Base-by-base conservation (phyloP, 2,888 invertebrate genomes). In the Eulithis testata region DNA sequence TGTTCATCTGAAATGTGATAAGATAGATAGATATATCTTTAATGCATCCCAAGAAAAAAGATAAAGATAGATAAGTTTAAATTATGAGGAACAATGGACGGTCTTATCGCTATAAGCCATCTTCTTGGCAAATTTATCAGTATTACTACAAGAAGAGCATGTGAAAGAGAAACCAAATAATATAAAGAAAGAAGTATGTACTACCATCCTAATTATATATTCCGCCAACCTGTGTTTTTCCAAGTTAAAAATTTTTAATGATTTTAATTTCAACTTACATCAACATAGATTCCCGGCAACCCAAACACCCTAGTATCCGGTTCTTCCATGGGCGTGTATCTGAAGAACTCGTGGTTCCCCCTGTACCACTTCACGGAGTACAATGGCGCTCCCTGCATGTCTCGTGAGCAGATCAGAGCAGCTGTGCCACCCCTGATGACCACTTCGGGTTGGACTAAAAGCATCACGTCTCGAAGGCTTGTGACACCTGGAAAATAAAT, bases 311-410 rank as follows among this genome's bases (percentile, higher is more conserved):
- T 96, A 6, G 95, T 96, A 53, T 94, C 93, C 5, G 96, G 96
- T n/a, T 87, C 87, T 76, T 97, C 97, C 76, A 94, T 94, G 0
- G 97, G 97, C 11, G 96, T 96, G 82, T 95, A 97, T 73, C 97
- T 94, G 90, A 97, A 97, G 91, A 97, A 97, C 92, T 98, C 97
- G 79, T 95, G 94, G 80, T 92, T 94, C 5, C 97, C 97, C 63
- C 97, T 94, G 89, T 97, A 97, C 96, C 97, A 97, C 92, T 97
- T 97, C 69, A 97, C 96, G 4, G 97, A 95, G 89, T 97, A 97
- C 55, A 98, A 93, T 0, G 95, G 95, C 4, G 95, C 95, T 0
- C 95, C 95, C 79, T 97, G 95, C 88, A 97, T 94, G 82, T 97
- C 96, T 79, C 97, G 96, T 72, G 95, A 93, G 87, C 97, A 97